Base-by-base conservation (phyloP, 2,888 invertebrate species). In the Ecdyonurus torrentis region DNA sequence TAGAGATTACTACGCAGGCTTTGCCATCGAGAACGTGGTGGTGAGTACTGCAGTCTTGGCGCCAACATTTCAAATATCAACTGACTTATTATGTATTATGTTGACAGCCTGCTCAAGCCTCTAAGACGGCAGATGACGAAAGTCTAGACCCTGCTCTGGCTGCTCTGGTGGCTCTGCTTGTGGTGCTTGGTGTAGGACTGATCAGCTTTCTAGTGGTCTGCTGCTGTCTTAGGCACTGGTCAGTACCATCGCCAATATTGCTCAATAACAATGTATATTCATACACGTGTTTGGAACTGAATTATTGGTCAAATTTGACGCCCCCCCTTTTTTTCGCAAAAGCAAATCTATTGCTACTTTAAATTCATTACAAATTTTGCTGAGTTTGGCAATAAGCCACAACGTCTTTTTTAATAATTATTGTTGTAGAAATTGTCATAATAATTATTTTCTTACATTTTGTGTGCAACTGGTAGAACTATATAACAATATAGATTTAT, bases 191-290 rank as follows among this genome's bases (percentile, higher is more conserved):
- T 70, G 89, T 92, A 23, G 92, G 92, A 2, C 86, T 90, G 59
- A 85, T 91, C 63, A 90, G 91, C 0, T 90, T 92, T 68, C 81
- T 89, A 63, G 87, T 91, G 7, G 86, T 91, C 2, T 92, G 92
- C 73, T 92, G 91, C 68, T 93, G 92, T 70, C 79, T 92, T 19
- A 86, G 89, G 69, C 89, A 91, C 71, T 91, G 91, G 89, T 85
- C 7, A 37, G 37, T 15, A 15, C 15, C 37, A 37, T n/a, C n/a
- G n/a, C n/a, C n/a, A n/a, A n/a, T n/a, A n/a, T n/a, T n/a, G n/a
- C n/a, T n/a, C n/a, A n/a, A n/a, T n/a, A n/a, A n/a, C n/a, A n/a
- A n/a, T n/a, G n/a, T n/a, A n/a, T n/a, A 71, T 18, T 24, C 52
- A 25, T 7, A 3, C 1, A 23, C n/a, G n/a, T n/a, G n/a, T n/a